Evolutionary conservation across 2,797 vertebrate species (phyloP).

Genomic region (Crypturellus tataupa): DNA sequence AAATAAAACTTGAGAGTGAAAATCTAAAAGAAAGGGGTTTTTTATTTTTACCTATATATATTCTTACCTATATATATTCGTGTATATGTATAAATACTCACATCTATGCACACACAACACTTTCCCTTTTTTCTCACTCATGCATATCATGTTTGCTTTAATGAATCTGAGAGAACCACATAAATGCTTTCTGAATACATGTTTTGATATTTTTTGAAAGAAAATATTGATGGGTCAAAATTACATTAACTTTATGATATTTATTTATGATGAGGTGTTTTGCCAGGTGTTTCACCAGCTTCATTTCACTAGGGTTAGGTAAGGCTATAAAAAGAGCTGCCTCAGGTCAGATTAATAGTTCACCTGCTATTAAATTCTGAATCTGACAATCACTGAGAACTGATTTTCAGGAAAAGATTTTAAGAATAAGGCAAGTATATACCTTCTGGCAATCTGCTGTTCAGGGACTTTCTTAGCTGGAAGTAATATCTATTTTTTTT

Average conservation of each 20-base stretch:
- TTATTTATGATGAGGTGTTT: neutral
- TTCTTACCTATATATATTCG: neutral
- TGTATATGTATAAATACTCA: rapidly evolving
- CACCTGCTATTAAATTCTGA: neutral
- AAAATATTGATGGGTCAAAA: neutral
- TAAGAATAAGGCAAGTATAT: neutral
- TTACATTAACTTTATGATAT: neutral
- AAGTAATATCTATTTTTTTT: neutral
- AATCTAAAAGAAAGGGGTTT: neutral
- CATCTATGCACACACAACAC: neutral
- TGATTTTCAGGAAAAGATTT: neutral
- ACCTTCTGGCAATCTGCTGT: neutral
- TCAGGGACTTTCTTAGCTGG: neutral
- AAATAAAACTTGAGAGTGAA: neutral
- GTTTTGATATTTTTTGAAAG: neutral
- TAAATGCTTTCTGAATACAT: neutral
- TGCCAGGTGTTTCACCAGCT: neutral
- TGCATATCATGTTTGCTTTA: neutral
- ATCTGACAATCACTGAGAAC: neutral
- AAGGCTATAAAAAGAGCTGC: neutral
- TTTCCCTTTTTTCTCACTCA: neutral
- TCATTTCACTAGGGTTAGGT: neutral
- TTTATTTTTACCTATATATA: neutral
- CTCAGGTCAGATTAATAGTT: neutral
- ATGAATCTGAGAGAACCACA: neutral